Conservation (phyloP, 2,888 invertebrate genomes). For the Sinodicranocentrus sp. region DNA sequence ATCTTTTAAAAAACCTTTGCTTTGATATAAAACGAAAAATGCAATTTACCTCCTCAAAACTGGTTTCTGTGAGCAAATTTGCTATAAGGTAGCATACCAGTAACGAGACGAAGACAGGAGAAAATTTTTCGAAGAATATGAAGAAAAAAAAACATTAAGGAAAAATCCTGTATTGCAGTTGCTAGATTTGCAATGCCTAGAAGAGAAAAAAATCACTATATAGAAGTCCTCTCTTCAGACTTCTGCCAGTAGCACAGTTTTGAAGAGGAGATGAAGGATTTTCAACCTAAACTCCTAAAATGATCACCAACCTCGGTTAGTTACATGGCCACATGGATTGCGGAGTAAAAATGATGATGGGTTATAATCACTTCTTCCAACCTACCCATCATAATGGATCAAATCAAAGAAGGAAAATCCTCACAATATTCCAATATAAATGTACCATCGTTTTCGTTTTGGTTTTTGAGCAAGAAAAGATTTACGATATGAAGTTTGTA, state of each 20-base stretch:
- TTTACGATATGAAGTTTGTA: slow-evolving; percentile 8
- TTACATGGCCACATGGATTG: slow-evolving; percentile 40
- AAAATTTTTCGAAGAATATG: no score
- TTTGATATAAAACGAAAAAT: slow-evolving; percentile 24
- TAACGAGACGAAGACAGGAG: slow-evolving; percentile 59
- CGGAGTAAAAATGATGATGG: slow-evolving; percentile 46
- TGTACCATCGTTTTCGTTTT: no score
- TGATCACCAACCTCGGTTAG: background rate
- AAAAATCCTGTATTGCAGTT: background rate
- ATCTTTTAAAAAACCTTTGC: background rate
- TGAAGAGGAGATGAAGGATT: background rate
- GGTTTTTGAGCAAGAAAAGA: slow-evolving; percentile 21
- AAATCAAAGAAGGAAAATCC: slow-evolving; percentile 39
- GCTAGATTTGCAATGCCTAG: background rate
- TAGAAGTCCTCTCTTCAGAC: slow-evolving; percentile 3
- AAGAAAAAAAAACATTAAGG: slow-evolving; percentile 21
- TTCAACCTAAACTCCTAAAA: background rate
- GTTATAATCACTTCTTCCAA: slow-evolving; percentile 17
- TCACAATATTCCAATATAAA: background rate
- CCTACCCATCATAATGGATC: slow-evolving; percentile 46
- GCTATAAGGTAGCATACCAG: slow-evolving; percentile 14
- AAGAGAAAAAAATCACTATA: background rate
- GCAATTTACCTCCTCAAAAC: slow-evolving; percentile 3
- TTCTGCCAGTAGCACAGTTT: slow-evolving; percentile 25
- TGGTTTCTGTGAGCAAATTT: slow-evolving; percentile 6